phyloP scores from a whole-genome alignment of 2,797 vertebrate genomes.

The Geotrypetes seraphini region DNA sequence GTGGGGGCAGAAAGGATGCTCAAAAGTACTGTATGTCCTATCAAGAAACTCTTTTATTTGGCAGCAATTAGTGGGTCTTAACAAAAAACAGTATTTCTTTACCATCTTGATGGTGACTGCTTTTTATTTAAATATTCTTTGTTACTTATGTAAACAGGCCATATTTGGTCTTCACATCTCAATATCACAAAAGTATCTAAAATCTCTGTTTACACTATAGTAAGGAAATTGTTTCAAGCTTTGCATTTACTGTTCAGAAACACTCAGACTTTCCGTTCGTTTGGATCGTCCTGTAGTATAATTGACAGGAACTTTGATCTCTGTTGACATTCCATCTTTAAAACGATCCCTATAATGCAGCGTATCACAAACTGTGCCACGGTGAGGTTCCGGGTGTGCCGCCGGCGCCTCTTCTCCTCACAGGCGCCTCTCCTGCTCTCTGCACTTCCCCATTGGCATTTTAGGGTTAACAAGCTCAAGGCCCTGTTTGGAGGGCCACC shows the following conservation, averaged over 20 bases:
- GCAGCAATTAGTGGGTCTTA: conserved; percentile 36
- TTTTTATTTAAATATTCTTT: conserved; percentile 47
- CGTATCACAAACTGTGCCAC: no score
- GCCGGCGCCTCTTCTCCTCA: no score
- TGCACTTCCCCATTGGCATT: no score
- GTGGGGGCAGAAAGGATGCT: no score
- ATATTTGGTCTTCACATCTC: conserved; percentile 20
- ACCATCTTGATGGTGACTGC: conserved; percentile 36
- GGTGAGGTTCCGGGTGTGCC: no score
- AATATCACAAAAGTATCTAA: conserved; percentile 24
- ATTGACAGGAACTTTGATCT: not conserved
- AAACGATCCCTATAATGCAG: not conserved
- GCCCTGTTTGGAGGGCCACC: no score
- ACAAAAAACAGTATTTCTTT: conserved; percentile 34
- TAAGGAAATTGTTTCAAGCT: conserved; percentile 36
- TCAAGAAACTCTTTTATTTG: conserved; percentile 46
- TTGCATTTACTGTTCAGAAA: conserved; percentile 21
- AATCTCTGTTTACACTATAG: conserved; percentile 30
- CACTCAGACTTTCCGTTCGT: not conserved
- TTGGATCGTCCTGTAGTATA: not conserved
- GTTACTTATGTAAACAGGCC: conserved; percentile 38
- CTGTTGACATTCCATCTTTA: no score
- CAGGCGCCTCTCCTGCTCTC: no score
- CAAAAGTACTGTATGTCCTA: conserved; percentile 23
- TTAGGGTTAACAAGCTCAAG: no score